A percentile compares a stretch with the other conserved stretches of the same genome.
Evolutionary conservation across 1,140 invertebrate genomes (phyloP).

Genomic region (Aphaenogaster floridana): DNA sequence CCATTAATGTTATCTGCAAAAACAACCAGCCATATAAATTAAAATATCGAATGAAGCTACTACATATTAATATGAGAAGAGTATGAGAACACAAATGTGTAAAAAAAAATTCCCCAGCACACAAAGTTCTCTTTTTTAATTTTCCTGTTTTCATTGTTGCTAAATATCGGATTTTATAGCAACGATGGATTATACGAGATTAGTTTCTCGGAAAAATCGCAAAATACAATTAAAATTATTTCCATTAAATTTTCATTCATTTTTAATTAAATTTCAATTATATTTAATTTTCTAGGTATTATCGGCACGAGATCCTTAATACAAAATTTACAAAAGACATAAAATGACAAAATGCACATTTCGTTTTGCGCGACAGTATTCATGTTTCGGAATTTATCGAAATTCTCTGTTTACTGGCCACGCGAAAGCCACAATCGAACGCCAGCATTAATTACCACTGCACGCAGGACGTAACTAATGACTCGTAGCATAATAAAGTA

Average conservation of each 20-base stretch:
- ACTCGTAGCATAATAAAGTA: slow-evolving; percentile 53
- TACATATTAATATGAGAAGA: background rate
- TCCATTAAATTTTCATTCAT: background rate
- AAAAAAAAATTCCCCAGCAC: background rate
- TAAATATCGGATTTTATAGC: background rate
- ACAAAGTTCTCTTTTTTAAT: background rate
- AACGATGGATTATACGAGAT: background rate
- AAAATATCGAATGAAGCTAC: background rate
- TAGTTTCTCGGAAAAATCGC: background rate
- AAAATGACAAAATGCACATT: background rate
- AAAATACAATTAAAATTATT: background rate
- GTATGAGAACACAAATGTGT: background rate
- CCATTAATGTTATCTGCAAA: background rate
- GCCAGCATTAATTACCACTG: slow-evolving; percentile 15
- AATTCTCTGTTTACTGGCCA: slow-evolving; percentile 18
- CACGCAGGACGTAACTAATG: slow-evolving; percentile 40
- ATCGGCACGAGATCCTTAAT: background rate
- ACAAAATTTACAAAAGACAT: slow-evolving; percentile 3
- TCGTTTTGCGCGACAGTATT: background rate
- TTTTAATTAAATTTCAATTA: slow-evolving; percentile 7
- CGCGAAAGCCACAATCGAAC: slow-evolving; percentile 10
- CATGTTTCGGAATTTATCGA: slow-evolving; percentile 23
- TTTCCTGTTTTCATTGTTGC: background rate
- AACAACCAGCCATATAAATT: background rate
- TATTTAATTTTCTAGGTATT: slow-evolving; percentile 8